Conservation (phyloP, 1,140 invertebrate genomes). For the Leptonema lineaticorne region DNA sequence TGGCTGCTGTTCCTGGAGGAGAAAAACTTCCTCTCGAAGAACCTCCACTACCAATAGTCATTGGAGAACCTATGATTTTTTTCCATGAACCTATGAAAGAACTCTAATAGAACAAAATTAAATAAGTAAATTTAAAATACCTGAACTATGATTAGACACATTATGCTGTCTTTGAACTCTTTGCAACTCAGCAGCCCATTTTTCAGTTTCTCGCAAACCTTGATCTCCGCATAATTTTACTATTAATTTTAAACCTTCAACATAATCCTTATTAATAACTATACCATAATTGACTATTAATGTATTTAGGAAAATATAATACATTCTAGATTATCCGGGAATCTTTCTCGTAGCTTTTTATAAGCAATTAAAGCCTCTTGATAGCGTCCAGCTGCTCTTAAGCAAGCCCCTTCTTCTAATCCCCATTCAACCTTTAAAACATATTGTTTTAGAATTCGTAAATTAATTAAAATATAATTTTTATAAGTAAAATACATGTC, state of each 20-base stretch:
- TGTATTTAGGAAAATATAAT: conserved; percentile 32
- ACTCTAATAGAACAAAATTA: not conserved
- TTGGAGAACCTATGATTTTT: conserved; percentile 35
- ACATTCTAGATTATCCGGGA: conserved; percentile 55
- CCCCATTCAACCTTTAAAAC: conserved; percentile 51
- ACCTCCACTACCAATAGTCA: conserved; percentile 34
- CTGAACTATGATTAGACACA: conserved; percentile 12
- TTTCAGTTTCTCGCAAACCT: conserved; percentile 50
- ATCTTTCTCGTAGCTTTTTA: conserved; percentile 51
- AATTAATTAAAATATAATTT: not conserved
- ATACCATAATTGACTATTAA: not conserved
- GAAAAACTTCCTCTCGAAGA: conserved; percentile 39
- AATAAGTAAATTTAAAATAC: not conserved
- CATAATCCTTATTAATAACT: conserved; percentile 1
- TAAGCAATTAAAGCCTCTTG: conserved; percentile 52
- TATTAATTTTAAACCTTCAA: conserved; percentile 52
- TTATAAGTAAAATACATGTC: conserved; percentile 43
- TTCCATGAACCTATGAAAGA: no score
- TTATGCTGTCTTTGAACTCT: conserved; percentile 41
- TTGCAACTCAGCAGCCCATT: conserved; percentile 52
- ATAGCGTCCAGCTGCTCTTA: conserved; percentile 52
- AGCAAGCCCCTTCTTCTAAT: conserved; percentile 50
- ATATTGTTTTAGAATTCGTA: not conserved
- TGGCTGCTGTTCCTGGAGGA: conserved; percentile 24
- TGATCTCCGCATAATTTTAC: conserved; percentile 55